These are phyloP conservation scores for Drosophila incognita DNA, from an alignment of 2,888 invertebrate genomes.

Conservation along the genomic window DNA sequence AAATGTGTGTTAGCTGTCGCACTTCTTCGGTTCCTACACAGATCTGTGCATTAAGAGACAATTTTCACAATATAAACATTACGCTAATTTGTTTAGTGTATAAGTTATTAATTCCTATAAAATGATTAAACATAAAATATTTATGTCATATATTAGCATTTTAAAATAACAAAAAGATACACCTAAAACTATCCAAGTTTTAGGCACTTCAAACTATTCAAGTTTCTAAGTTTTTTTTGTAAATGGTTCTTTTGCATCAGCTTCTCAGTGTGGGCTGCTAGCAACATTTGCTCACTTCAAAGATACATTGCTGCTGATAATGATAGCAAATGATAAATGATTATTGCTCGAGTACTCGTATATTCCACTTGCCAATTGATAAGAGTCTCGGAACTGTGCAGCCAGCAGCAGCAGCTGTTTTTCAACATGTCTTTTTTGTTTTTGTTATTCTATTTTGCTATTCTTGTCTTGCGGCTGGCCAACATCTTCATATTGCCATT, in stretches of 20 bases:
- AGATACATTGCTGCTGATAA: constrained; percentile 39
- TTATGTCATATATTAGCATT: neutral
- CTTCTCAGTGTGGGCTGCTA: neutral
- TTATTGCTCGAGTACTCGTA: constrained; percentile 36
- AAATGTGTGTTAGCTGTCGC: constrained; percentile 9
- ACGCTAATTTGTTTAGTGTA: neutral
- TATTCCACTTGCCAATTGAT: constrained; percentile 54
- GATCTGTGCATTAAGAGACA: neutral
- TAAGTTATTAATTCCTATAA: neutral
- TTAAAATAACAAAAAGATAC: neutral
- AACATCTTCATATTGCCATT: constrained; percentile 9
- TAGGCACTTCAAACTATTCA: neutral
- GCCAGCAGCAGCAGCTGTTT: neutral
- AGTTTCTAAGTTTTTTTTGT: neutral
- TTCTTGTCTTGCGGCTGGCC: constrained; percentile 5
- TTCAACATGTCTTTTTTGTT: neutral
- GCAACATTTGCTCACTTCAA: constrained; percentile 35
- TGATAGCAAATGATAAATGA: constrained; percentile 40
- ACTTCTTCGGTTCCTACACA: neutral
- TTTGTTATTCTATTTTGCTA: neutral
- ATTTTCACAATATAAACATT: neutral
- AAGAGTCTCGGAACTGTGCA: constrained; percentile 30
- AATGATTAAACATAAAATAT: neutral
- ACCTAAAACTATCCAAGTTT: no score
- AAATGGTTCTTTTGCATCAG: neutral